Evolutionary conservation across 2,113 vertebrate species (phyloP).

Genomic region (Naja naja): DNA sequence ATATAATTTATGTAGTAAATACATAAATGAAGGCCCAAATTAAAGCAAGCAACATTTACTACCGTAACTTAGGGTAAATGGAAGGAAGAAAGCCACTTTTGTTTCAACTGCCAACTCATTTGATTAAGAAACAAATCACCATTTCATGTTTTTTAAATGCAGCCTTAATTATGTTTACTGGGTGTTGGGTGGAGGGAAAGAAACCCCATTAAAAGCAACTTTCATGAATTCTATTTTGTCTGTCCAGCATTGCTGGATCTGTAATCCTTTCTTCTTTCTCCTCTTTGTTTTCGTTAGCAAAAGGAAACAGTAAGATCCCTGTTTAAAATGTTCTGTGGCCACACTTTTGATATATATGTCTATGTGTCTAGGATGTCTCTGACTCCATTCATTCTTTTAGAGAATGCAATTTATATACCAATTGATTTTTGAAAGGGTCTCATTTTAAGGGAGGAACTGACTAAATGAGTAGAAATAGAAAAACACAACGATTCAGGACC

Average conservation of each 20-base stretch:
- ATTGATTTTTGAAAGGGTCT: slow-evolving; percentile 33
- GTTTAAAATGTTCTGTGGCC: slow-evolving; percentile 57
- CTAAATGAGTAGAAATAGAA: slow-evolving; percentile 30
- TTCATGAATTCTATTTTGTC: slow-evolving; percentile 70
- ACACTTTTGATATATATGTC: slow-evolving; percentile 42
- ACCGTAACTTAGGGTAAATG: slow-evolving; percentile 64
- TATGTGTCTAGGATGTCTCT: background rate
- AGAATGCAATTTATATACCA: slow-evolving; percentile 45
- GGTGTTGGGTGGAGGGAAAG: slow-evolving; percentile 24
- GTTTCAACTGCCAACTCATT: slow-evolving; percentile 75
- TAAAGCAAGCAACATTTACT: slow-evolving; percentile 71
- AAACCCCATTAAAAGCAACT: slow-evolving; percentile 65
- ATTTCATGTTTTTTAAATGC: slow-evolving; percentile 73
- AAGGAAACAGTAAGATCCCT: slow-evolving; percentile 64
- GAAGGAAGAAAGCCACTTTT: slow-evolving; percentile 76
- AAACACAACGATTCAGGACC: slow-evolving; percentile 19
- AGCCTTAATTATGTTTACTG: slow-evolving; percentile 76
- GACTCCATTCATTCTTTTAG: slow-evolving; percentile 27
- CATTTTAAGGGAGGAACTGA: slow-evolving; percentile 25
- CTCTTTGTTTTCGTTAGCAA: slow-evolving; percentile 65
- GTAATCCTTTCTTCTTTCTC: slow-evolving; percentile 61
- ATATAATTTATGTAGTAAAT: slow-evolving; percentile 71
- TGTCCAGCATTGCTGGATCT: slow-evolving; percentile 65
- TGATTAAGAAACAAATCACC: slow-evolving; percentile 79
- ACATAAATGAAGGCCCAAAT: slow-evolving; percentile 69